Base-by-base conservation (phyloP, 2,888 invertebrate species). In the Caenorhabditis virilis region DNA sequence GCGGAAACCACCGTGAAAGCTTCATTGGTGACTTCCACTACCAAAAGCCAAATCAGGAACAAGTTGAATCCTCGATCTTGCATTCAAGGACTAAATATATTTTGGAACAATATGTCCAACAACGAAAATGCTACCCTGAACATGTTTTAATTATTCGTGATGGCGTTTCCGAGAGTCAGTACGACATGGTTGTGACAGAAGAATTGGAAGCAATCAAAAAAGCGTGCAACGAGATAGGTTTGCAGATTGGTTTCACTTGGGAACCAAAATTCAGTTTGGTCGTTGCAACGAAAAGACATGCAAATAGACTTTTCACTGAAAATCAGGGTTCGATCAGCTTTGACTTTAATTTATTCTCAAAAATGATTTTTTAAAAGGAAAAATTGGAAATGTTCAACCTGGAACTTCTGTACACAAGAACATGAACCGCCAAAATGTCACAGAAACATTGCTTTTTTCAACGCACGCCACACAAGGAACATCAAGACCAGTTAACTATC, bases 281-380 rank as follows among this genome's bases (percentile, higher is more conserved):
- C 11, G 38, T 80, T 22, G 74, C 68, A 7, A 78, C 76, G 9
- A 80, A 80, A 41, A 59, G 75, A 4, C 76, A 80, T 41, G 58
- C 71, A 43, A 63, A 69, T 20, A 62, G 77, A 15, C 55, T 77
- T 41, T 75, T 47, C 30, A 15, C 30, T n/a, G n/a, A n/a, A n/a
- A n/a, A n/a, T n/a, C n/a, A n/a, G n/a, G n/a, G n/a, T n/a, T n/a
- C n/a, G n/a, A n/a, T n/a, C n/a, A n/a, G n/a, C n/a, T n/a, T n/a
- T n/a, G n/a, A n/a, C n/a, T n/a, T n/a, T n/a, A n/a, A n/a, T n/a
- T n/a, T n/a, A n/a, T n/a, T n/a, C n/a, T n/a, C n/a, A 41, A 18
- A 50, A 33, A 41, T 38, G 3, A n/a, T 25, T n/a, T 16, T 26
- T 4, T 20, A 26, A 26, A n/a, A 46, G 27, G n/a, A n/a, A 23